Evolutionary conservation across 1,140 invertebrate species (phyloP).

Genomic region (Muscidifurax raptorellus): DNA sequence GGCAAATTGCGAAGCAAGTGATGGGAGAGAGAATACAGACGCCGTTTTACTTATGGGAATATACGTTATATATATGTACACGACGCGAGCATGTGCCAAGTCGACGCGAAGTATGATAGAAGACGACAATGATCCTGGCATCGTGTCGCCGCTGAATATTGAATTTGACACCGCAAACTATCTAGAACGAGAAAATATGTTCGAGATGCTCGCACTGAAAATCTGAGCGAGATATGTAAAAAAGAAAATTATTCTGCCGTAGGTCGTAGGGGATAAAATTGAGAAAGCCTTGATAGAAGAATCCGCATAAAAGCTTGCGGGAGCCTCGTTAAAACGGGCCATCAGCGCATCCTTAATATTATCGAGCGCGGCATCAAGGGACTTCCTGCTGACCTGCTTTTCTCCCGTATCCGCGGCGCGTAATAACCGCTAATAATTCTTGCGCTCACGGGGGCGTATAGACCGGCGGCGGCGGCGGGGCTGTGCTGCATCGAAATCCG

Average conservation of each 20-base stretch:
- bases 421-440: slow-evolving; percentile 48
- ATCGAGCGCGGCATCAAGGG: slow-evolving; percentile 38
- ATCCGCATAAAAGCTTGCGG: neutral
- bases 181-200: too few species aligned
- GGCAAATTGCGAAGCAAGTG: slow-evolving; percentile 19
- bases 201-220: too few species aligned
- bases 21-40: neutral
- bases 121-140: too few species aligned
- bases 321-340: neutral
- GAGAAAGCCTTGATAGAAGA: too few species aligned
- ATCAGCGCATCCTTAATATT: slow-evolving; percentile 49
- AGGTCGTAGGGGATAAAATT: too few species aligned
- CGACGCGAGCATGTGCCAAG: neutral
- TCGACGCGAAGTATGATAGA: too few species aligned
- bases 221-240: too few species aligned
- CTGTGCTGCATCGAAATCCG: slow-evolving; percentile 6
- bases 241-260: too few species aligned
- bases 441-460: neutral
- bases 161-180: too few species aligned
- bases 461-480: neutral
- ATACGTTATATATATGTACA: too few species aligned
- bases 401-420: neutral
- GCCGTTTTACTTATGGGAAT: neutral
- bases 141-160: too few species aligned
- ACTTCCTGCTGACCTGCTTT: slow-evolving; percentile 39